Evolutionary conservation across 2,888 invertebrate species (phyloP).

Genomic region (Exephanes ischioxanthus): DNA sequence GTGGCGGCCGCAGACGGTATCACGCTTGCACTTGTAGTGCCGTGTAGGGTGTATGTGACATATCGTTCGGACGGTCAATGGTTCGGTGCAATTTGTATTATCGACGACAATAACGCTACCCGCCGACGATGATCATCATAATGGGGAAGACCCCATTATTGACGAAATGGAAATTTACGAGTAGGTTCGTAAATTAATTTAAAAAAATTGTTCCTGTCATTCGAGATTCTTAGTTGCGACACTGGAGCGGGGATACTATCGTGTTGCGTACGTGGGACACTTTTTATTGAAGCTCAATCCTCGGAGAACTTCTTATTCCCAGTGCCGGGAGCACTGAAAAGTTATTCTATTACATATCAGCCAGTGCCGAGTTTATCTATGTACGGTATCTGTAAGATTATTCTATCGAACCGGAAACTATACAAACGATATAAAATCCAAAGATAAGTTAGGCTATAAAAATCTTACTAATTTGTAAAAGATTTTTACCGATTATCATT

Average conservation of each 20-base stretch:
- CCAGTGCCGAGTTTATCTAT: too few species aligned
- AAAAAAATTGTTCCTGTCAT: neutral
- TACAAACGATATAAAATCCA: too few species aligned
- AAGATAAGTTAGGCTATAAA: too few species aligned
- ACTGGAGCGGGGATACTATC: neutral
- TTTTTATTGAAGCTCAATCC: neutral
- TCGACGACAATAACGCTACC: constrained; percentile 3
- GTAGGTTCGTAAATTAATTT: constrained; percentile 11
- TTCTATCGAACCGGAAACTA: too few species aligned
- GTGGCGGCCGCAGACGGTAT: neutral
- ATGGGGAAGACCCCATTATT: constrained; percentile 6
- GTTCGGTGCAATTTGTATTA: constrained; percentile 8
- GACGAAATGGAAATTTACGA: neutral
- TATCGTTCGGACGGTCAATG: neutral
- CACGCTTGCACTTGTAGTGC: neutral
- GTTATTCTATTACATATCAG: too few species aligned
- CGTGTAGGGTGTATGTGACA: neutral
- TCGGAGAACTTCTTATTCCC: too few species aligned
- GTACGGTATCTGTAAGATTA: too few species aligned
- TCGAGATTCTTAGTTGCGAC: neutral
- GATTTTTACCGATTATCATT: too few species aligned
- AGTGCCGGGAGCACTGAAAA: too few species aligned
- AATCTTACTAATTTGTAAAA: too few species aligned
- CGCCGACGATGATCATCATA: neutral
- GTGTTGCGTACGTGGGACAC: neutral